These are phyloP conservation scores for Pammene fasciana DNA, from an alignment of 2,888 invertebrate genomes.

Conservation along the genomic window DNA sequence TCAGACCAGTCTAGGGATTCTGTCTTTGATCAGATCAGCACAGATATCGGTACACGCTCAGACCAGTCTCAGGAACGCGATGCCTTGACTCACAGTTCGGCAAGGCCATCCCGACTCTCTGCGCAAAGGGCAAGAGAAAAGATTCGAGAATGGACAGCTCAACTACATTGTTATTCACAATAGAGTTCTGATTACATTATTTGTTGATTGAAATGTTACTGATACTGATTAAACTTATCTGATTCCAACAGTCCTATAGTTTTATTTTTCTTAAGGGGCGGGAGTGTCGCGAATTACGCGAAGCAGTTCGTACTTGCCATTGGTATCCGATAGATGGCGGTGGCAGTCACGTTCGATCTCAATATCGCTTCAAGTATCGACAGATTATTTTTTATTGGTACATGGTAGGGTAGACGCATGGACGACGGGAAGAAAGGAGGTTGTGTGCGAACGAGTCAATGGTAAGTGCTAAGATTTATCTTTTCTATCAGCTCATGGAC, in stretches of 20 bases:
- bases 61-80: neutral
- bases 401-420: neutral
- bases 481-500: neutral
- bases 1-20: neutral
- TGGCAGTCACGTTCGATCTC: neutral
- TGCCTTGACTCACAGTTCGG: neutral
- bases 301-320: neutral
- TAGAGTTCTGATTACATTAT: neutral
- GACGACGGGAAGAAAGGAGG: neutral
- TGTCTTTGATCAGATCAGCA: neutral
- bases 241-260: neutral
- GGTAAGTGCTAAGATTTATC: neutral
- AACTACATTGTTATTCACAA: neutral
- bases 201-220: neutral
- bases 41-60: neutral
- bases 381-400: neutral
- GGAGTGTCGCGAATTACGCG: neutral
- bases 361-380: neutral
- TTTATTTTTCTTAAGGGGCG: neutral
- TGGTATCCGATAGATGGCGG: neutral
- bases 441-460: neutral
- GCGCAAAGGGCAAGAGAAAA: constrained; percentile 5
- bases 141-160: constrained; percentile 3
- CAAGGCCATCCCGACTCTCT: neutral
- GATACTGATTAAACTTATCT: neutral